phyloP scores from a whole-genome alignment of 2,113 vertebrate genomes.

The Microcebus griseorufus region DNA sequence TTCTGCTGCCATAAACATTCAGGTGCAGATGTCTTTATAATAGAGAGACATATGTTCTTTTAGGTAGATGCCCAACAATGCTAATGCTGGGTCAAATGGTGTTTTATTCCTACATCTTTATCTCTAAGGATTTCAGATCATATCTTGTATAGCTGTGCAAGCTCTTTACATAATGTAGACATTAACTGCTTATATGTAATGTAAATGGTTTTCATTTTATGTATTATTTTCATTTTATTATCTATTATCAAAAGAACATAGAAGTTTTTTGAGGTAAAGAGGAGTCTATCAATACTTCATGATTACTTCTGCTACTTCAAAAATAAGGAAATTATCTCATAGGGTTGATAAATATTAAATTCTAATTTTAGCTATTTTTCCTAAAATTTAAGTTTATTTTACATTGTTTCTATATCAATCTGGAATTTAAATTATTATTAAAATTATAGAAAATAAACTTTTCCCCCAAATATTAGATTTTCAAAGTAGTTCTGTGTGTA shows the following conservation, averaged over 20 bases:
- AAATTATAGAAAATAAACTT: background rate
- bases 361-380: constrained; percentile 1
- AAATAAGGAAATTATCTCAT: background rate
- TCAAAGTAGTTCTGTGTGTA: background rate
- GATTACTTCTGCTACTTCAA: background rate
- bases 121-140: background rate
- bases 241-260: background rate
- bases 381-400: background rate
- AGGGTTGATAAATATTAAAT: background rate
- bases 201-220: background rate
- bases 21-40: no score
- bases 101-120: background rate
- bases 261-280: background rate
- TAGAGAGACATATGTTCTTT: no score
- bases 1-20: no score
- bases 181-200: background rate
- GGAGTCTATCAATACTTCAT: background rate
- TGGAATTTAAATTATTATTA: background rate
- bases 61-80: no score
- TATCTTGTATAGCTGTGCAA: background rate
- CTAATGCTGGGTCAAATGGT: background rate
- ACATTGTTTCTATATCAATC: background rate
- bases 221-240: background rate
- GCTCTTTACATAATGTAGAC: background rate
- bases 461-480: background rate